These are phyloP conservation scores for Pheucticus melanocephalus DNA, from an alignment of 2,113 vertebrate genomes.

Conservation along the genomic window DNA sequence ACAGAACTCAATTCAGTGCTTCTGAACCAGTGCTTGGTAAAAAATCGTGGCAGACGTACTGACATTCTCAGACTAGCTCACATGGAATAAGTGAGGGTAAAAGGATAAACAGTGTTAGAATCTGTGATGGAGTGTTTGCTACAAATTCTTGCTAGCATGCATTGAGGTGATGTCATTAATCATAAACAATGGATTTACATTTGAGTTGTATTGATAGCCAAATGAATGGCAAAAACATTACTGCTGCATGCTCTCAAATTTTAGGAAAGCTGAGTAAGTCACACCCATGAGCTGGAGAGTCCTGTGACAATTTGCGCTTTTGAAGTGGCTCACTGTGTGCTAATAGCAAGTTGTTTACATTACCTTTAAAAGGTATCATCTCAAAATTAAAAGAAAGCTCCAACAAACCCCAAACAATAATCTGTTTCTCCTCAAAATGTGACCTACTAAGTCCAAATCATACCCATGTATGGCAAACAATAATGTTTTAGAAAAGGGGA, in stretches of 20 bases:
- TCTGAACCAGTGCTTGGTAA: background rate
- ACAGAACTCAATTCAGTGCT: background rate
- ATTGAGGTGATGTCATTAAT: background rate
- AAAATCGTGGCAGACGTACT: background rate
- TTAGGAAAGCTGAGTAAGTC: background rate
- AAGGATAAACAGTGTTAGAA: background rate
- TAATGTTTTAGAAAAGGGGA: background rate
- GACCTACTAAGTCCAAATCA: background rate
- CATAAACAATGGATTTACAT: background rate
- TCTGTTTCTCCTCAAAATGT: background rate
- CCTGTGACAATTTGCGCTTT: background rate
- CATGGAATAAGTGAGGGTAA: background rate
- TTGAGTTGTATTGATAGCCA: background rate
- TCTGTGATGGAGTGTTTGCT: background rate
- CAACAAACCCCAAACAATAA: background rate
- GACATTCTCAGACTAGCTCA: background rate
- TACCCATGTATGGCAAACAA: slow-evolving; percentile 22
- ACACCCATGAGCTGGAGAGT: background rate
- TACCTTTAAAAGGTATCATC: background rate
- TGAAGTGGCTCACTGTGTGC: background rate
- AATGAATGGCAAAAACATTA: background rate
- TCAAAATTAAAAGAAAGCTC: background rate
- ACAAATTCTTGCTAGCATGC: background rate
- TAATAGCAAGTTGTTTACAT: background rate
- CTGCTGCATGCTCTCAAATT: background rate